Evolutionary conservation across 2,797 vertebrate species (phyloP), one percentile per base, ranked within the genome.

Genomic region (Cephalopachus bancanus): DNA sequence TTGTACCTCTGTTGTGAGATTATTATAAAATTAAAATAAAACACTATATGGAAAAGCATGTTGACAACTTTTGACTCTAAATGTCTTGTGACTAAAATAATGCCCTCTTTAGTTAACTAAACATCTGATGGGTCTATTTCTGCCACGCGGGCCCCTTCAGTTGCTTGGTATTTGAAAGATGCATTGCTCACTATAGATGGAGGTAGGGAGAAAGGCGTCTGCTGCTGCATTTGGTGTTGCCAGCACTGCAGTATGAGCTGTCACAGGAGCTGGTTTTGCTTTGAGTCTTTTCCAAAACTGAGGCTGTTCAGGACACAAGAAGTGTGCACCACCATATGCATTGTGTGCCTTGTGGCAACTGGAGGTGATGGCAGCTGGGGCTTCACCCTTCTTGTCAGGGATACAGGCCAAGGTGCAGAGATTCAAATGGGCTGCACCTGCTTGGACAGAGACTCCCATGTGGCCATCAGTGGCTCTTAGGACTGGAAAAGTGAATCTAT

Each of bases 21-120:
- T 65, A 78, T 44, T 86, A 89, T 78, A 28, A 90, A 7, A 55
- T 90, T 83, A 87, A 88, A 16, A 65, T 59, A 60, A 76, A 94
- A 53, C 15, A 62, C 64, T 80, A 20, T 37, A 10, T 17, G 80
- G 30, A 57, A 89, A 92, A 89, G 9, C 15, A 28, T 4, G 10
- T 28, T 12, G 30, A 57, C 83, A 83, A 78, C 30, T 10, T 33
- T 33, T 78, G 49, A 83, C 11, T 76, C 9, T 20, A 59, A 71
- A 14, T 83, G 37, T 26, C 57, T 83, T 33, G 16, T 12, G 0
- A 53, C 30, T 69, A 33, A 85, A 62, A 89, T 24, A 11, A 12
- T 89, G 3, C 30, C 33, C 1, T 44, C 0, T 0, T 74, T n/a
- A 80, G 55, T 76, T 20, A 53, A 78, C 80, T 71, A n/a, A 75